phyloP scores from a whole-genome alignment of 2,797 vertebrate species.

The Morelia viridis region DNA sequence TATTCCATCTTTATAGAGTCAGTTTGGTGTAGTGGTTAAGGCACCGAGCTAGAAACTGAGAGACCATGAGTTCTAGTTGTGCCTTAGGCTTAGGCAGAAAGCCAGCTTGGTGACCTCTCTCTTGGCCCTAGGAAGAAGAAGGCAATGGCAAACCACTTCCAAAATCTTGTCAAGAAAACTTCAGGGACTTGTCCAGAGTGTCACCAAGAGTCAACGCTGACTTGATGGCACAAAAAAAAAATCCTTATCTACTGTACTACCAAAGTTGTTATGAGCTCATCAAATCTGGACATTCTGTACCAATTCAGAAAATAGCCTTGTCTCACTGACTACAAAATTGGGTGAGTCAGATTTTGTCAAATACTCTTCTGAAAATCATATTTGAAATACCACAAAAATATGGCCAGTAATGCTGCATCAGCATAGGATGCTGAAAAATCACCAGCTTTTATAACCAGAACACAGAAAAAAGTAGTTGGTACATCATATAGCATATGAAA shows the following conservation, averaged over 20 bases:
- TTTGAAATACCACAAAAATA: constrained; percentile 6
- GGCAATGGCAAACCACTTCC: too few species aligned
- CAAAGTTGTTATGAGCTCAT: background rate
- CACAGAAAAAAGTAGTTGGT: background rate
- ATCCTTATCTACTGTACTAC: background rate
- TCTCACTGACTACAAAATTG: background rate
- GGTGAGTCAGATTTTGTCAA: background rate
- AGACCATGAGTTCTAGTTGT: too few species aligned
- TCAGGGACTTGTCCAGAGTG: too few species aligned
- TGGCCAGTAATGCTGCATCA: background rate
- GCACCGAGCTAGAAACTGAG: too few species aligned
- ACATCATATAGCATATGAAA: background rate
- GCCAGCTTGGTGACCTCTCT: too few species aligned
- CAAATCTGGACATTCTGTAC: background rate
- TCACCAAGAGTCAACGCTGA: too few species aligned
- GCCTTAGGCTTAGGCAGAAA: too few species aligned
- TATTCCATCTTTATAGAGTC: too few species aligned
- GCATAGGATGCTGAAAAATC: background rate
- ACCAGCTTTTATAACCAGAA: background rate
- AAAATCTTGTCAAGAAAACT: too few species aligned
- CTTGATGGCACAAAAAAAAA: too few species aligned
- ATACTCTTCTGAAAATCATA: constrained; percentile 2
- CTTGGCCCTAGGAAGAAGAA: too few species aligned
- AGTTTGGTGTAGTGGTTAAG: too few species aligned
- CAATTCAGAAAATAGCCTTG: background rate